These are phyloP conservation scores for Podarcis cretensis DNA, from an alignment of 2,113 vertebrate species.

Conservation along the genomic window DNA sequence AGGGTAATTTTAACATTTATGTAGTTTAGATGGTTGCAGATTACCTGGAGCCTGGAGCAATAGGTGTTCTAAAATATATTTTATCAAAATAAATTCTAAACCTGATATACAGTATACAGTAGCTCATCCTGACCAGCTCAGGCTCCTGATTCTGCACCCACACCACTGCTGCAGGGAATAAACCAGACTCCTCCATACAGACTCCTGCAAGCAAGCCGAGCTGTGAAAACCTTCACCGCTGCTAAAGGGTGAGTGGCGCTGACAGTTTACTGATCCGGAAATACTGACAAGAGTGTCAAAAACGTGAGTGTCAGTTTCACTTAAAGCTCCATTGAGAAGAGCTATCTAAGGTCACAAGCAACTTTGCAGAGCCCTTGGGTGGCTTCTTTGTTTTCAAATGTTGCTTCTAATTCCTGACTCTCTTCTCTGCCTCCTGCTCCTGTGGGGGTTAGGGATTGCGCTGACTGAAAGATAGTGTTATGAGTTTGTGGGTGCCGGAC, in stretches of 20 bases:
- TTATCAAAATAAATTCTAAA: no score
- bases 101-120: background rate
- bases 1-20: no score
- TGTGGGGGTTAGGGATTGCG: background rate
- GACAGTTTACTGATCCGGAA: slow-evolving; percentile 13
- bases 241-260: background rate
- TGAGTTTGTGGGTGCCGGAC: no score
- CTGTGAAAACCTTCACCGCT: background rate
- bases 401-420: background rate
- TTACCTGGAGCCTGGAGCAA: no score
- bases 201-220: background rate
- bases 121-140: background rate
- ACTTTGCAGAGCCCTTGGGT: background rate
- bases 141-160: background rate
- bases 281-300: background rate
- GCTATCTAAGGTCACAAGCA: background rate
- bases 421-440: background rate
- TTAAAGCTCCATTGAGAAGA: background rate
- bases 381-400: background rate
- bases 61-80: no score
- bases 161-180: background rate
- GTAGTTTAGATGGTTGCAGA: no score
- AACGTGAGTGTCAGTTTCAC: slow-evolving; percentile 6
- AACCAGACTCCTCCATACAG: background rate
- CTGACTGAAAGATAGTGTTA: background rate